Conservation (phyloP, 2,888 invertebrate species). For the Thalpophila matura region DNA sequence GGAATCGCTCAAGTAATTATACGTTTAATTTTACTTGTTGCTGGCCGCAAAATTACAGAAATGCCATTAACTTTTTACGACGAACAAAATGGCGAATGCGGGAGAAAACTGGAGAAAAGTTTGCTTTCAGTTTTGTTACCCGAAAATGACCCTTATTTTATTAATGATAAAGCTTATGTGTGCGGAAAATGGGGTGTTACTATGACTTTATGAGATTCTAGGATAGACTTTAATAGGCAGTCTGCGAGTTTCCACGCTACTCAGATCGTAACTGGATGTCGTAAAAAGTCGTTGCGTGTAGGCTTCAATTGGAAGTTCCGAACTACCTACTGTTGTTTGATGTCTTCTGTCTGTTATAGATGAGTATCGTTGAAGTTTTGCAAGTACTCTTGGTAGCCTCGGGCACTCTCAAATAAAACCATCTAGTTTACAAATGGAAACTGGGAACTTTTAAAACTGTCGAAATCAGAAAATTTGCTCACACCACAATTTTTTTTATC, state of each 20-base stretch:
- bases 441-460: constrained; percentile 16
- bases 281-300: constrained; percentile 81
- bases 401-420: constrained; percentile 24
- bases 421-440: neutral
- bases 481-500: no score
- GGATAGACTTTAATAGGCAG: constrained; percentile 86
- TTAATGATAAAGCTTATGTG: constrained; percentile 64
- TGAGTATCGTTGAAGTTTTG: constrained; percentile 38
- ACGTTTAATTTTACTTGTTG: constrained; percentile 87
- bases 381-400: constrained; percentile 4
- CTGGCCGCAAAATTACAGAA: constrained; percentile 81
- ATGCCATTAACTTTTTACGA: constrained; percentile 88
- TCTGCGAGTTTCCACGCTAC: constrained; percentile 78
- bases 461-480: neutral
- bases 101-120: constrained; percentile 72
- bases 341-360: constrained; percentile 50
- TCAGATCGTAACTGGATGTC: constrained; percentile 82
- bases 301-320: constrained; percentile 65
- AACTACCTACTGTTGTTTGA: constrained; percentile 63
- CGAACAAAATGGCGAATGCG: constrained; percentile 83
- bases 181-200: constrained; percentile 57
- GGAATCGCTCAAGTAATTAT: constrained; percentile 78
- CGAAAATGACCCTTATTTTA: constrained; percentile 68
- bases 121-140: constrained; percentile 45
- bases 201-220: constrained; percentile 80